phyloP scores from a whole-genome alignment of 2,113 vertebrate species.

The Lepus americanus region DNA sequence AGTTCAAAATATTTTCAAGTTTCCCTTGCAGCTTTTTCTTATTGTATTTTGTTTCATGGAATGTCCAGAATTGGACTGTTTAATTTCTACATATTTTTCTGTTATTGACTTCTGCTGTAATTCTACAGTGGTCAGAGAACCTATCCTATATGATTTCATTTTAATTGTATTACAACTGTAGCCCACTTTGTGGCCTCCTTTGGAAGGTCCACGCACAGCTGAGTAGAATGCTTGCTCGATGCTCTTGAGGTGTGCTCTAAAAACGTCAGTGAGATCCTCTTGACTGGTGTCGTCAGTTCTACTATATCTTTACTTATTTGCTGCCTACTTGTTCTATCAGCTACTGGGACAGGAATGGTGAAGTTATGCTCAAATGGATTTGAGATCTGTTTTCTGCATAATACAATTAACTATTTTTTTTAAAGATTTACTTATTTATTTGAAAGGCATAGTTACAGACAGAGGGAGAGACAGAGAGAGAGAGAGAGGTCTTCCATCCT shows the following conservation, averaged over 20 bases:
- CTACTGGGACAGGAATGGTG: not conserved
- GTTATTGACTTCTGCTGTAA: not conserved
- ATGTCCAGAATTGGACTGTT: not conserved
- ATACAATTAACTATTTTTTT: not conserved
- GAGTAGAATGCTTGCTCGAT: not conserved
- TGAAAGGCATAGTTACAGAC: too few species aligned
- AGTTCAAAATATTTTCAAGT: not conserved
- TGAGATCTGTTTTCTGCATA: constrained; percentile 25
- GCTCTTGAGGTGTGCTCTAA: not conserved
- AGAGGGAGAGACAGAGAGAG: too few species aligned
- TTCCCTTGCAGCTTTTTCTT: not conserved
- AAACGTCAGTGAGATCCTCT: too few species aligned
- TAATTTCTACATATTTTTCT: not conserved
- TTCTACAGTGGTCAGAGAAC: not conserved
- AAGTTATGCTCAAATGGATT: not conserved
- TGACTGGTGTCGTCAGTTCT: not conserved
- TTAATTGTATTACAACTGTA: not conserved
- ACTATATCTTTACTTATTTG: not conserved
- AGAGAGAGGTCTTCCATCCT: too few species aligned
- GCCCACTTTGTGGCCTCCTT: not conserved
- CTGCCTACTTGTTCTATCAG: not conserved
- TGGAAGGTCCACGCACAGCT: not conserved
- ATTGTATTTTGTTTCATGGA: not conserved
- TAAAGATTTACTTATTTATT: too few species aligned
- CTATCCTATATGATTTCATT: not conserved